A percentile compares a stretch with the other conserved stretches of the same genome.
phyloP scores from a whole-genome alignment of 2,113 vertebrate genomes.

The Prionailurus viverrinus region DNA sequence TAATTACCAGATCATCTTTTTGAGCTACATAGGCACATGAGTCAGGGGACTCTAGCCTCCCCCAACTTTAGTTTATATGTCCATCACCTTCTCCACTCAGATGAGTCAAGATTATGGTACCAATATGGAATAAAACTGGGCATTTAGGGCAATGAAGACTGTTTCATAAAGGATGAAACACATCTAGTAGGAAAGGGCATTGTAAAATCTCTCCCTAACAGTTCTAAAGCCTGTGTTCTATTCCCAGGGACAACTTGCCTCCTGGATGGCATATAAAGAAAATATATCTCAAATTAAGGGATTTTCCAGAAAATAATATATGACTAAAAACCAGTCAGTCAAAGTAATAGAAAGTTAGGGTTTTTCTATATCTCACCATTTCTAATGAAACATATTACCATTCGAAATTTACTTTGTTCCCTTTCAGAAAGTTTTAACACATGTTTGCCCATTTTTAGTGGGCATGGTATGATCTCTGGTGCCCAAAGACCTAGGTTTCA shows the following conservation, averaged over 20 bases:
- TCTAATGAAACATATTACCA: not conserved
- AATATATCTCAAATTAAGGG: not conserved
- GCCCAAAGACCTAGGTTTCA: not conserved
- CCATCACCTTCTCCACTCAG: not conserved
- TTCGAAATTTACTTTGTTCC: not conserved
- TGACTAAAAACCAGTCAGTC: not conserved
- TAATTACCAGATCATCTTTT: not conserved
- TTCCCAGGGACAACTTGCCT: not conserved
- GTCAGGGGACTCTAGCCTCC: not conserved
- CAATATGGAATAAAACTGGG: not conserved
- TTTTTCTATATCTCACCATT: not conserved
- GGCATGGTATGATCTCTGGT: not conserved
- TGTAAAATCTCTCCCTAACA: not conserved
- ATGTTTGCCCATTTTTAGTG: not conserved
- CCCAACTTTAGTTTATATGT: not conserved
- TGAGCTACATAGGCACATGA: not conserved
- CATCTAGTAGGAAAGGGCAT: not conserved
- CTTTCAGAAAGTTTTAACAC: not conserved
- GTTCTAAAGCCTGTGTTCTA: not conserved
- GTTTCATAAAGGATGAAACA: not conserved
- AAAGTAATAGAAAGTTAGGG: not conserved
- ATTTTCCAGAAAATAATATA: not conserved
- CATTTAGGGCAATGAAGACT: not conserved
- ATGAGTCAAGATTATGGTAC: not conserved
- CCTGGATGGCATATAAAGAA: not conserved